Conservation (phyloP, 2,113 vertebrate species). For the Pteropus alecto region DNA sequence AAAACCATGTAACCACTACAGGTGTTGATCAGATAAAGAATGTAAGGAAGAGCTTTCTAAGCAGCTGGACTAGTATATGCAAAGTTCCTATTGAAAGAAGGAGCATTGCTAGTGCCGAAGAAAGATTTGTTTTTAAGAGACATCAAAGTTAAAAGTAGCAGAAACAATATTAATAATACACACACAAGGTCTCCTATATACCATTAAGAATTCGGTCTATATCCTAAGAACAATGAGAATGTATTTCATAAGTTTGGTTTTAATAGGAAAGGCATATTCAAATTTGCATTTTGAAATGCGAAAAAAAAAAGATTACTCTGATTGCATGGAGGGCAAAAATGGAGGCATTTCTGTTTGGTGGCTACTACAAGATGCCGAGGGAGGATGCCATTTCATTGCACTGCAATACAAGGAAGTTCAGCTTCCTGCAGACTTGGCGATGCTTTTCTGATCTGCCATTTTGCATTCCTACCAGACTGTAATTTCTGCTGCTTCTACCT, state of each 20-base stretch:
- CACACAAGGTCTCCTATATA: background rate
- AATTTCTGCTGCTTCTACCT: background rate
- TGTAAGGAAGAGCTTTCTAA: background rate
- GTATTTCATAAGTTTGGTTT: background rate
- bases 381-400: background rate
- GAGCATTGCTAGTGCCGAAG: background rate
- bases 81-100: background rate
- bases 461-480: background rate
- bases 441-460: background rate
- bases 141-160: background rate
- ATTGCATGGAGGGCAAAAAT: background rate
- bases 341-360: background rate
- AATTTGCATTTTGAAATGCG: background rate
- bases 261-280: background rate
- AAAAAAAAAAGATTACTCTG: background rate
- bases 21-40: background rate
- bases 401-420: background rate
- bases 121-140: background rate
- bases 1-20: background rate
- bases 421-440: background rate
- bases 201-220: background rate
- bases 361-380: background rate
- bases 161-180: background rate
- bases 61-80: background rate
- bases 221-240: background rate